These are phyloP conservation scores for Thomomys bottae DNA, from an alignment of 2,113 vertebrate species.

Conservation along the genomic window DNA sequence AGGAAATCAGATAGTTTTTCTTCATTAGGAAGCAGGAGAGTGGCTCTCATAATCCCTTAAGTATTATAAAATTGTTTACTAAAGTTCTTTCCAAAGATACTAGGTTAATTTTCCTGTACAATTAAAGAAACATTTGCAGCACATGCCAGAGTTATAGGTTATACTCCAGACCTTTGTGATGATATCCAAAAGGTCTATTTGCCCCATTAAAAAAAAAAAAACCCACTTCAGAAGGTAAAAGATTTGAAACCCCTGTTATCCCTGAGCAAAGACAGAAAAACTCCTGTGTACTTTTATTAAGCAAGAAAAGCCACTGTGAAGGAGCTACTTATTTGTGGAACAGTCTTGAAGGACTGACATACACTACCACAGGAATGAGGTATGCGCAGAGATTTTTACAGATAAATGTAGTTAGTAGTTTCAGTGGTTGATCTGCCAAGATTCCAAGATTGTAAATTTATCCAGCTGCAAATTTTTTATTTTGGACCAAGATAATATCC, in stretches of 20 bases:
- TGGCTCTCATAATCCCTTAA: slow-evolving; percentile 53
- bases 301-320: slow-evolving; percentile 58
- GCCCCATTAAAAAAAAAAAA: slow-evolving; percentile 59
- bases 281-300: slow-evolving; percentile 65
- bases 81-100: slow-evolving; percentile 75
- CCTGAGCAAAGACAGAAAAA: slow-evolving; percentile 58
- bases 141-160: slow-evolving; percentile 35
- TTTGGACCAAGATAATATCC: slow-evolving; percentile 53
- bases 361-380: slow-evolving; percentile 25
- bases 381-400: slow-evolving; percentile 36
- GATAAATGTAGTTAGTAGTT: slow-evolving; percentile 2
- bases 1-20: slow-evolving; percentile 22
- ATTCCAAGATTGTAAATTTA: slow-evolving; percentile 43
- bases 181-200: slow-evolving; percentile 52
- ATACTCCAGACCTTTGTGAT: slow-evolving; percentile 40
- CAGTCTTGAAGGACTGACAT: slow-evolving; percentile 41
- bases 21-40: slow-evolving; percentile 30
- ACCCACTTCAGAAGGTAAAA: slow-evolving; percentile 67
- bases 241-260: slow-evolving; percentile 61
- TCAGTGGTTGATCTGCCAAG: slow-evolving; percentile 45
- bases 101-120: slow-evolving; percentile 66
- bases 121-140: slow-evolving; percentile 60
- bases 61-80: slow-evolving; percentile 66
- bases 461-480: neutral
- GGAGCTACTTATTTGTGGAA: slow-evolving; percentile 28